Percentiles rank a stretch among this genome's conserved stretches.
Evolutionary conservation across 2,888 invertebrate genomes (phyloP).

Genomic region (Drosophila neoperkinsi): DNA sequence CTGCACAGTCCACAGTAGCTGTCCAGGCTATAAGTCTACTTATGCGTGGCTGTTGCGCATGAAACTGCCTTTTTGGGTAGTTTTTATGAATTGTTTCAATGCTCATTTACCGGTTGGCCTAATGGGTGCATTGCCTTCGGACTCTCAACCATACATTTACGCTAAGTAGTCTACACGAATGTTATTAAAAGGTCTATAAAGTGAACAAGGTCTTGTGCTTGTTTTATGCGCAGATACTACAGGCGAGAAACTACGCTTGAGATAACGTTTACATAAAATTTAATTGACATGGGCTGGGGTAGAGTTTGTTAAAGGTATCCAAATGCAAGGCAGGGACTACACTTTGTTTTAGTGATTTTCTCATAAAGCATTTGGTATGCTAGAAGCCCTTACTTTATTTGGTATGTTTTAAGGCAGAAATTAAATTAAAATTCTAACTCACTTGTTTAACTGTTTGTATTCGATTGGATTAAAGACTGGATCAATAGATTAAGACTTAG

Average conservation of each 20-base stretch:
- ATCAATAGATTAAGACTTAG: no score
- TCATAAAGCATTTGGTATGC: background rate
- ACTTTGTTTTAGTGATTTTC: background rate
- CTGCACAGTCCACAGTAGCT: background rate
- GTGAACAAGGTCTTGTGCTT: slow-evolving; percentile 17
- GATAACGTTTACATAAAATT: slow-evolving; percentile 6
- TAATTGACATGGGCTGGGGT: background rate
- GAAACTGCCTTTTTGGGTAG: slow-evolving; percentile 65
- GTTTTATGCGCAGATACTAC: slow-evolving; percentile 17
- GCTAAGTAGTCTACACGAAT: slow-evolving; percentile 33
- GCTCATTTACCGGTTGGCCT: slow-evolving; percentile 75
- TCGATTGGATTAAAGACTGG: background rate
- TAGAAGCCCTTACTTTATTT: no score
- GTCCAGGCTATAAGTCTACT: slow-evolving; percentile 25
- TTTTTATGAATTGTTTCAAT: slow-evolving; percentile 80
- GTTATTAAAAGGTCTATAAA: slow-evolving; percentile 47
- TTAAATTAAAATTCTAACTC: background rate
- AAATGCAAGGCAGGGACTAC: background rate
- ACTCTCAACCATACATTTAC: slow-evolving; percentile 28
- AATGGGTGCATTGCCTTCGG: slow-evolving; percentile 74
- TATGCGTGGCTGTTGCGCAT: slow-evolving; percentile 64
- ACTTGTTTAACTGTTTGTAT: background rate
- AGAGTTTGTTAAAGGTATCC: background rate
- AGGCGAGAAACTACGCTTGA: slow-evolving; percentile 7
- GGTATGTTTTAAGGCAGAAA: background rate